Evolutionary conservation across 2,888 invertebrate species (phyloP).

Genomic region (Sphecodes monilicornis): DNA sequence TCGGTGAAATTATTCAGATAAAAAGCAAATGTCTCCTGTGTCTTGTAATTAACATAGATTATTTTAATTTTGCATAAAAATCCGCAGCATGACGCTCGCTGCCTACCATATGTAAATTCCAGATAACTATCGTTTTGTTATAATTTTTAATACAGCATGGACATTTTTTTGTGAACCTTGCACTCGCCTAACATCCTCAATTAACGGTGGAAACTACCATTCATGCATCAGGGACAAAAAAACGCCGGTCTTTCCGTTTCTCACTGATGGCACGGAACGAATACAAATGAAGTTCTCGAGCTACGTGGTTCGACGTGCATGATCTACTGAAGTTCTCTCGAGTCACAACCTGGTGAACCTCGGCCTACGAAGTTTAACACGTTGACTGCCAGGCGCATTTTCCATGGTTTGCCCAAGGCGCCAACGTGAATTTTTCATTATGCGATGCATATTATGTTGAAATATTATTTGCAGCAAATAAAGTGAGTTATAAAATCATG

Average conservation of each 20-base stretch:
- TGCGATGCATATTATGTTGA: no score
- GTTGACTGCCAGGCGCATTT: no score
- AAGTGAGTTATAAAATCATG: no score
- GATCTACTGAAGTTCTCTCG: background rate
- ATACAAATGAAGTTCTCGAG: conserved; percentile 30
- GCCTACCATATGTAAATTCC: no score
- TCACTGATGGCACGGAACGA: conserved; percentile 3
- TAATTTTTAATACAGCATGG: background rate
- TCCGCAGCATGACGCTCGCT: no score
- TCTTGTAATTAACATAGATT: no score
- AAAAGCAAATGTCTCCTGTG: no score
- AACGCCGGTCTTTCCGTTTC: conserved; percentile 26
- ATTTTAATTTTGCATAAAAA: no score
- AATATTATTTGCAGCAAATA: no score
- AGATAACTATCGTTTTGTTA: background rate
- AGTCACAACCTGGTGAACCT: background rate
- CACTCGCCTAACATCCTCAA: background rate
- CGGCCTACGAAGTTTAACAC: background rate
- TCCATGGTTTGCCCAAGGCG: no score
- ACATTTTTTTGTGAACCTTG: conserved; percentile 7
- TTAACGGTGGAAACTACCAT: conserved; percentile 21
- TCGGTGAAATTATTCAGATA: no score
- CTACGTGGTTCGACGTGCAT: conserved; percentile 6
- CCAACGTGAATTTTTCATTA: no score
- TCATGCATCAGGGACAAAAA: conserved; percentile 1